phyloP scores from a whole-genome alignment of 2,888 invertebrate species.

The Exephanes ischioxanthus region DNA sequence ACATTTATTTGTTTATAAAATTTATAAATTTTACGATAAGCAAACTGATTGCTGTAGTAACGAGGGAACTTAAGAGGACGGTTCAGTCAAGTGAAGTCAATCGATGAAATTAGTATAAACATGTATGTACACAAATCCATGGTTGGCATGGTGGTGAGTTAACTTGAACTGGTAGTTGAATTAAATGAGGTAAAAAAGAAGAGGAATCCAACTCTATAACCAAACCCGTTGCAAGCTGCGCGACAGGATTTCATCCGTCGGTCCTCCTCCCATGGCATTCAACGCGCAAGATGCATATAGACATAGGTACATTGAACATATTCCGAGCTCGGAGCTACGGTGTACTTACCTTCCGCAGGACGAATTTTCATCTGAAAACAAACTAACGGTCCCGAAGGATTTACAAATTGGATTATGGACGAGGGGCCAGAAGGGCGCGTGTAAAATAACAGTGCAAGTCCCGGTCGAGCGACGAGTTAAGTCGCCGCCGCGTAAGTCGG shows the following conservation, averaged over 20 bases:
- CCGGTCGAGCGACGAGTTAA: slow-evolving; percentile 61
- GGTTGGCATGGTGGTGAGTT: background rate
- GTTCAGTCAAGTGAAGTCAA: too few relatives aligned
- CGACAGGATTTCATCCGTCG: too few relatives aligned
- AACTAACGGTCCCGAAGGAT: slow-evolving; percentile 74
- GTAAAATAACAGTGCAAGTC: slow-evolving; percentile 75
- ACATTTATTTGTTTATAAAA: too few relatives aligned
- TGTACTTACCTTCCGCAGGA: slow-evolving; percentile 17
- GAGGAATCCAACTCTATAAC: background rate
- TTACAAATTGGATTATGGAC: slow-evolving; percentile 81
- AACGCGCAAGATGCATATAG: slow-evolving; percentile 1
- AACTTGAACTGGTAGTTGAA: background rate
- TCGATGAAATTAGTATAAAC: too few relatives aligned
- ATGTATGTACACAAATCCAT: too few relatives aligned
- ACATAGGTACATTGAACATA: background rate
- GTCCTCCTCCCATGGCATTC: background rate
- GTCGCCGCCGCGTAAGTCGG: slow-evolving; percentile 60
- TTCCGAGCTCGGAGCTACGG: background rate
- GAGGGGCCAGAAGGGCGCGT: slow-evolving; percentile 71
- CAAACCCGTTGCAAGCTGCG: background rate
- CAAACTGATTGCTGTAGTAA: too few relatives aligned
- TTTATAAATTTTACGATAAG: too few relatives aligned
- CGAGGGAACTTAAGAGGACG: too few relatives aligned
- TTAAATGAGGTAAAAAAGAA: too few relatives aligned
- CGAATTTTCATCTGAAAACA: slow-evolving; percentile 67